Conservation (phyloP, 2,888 invertebrate genomes). For the Idaea aversata region DNA sequence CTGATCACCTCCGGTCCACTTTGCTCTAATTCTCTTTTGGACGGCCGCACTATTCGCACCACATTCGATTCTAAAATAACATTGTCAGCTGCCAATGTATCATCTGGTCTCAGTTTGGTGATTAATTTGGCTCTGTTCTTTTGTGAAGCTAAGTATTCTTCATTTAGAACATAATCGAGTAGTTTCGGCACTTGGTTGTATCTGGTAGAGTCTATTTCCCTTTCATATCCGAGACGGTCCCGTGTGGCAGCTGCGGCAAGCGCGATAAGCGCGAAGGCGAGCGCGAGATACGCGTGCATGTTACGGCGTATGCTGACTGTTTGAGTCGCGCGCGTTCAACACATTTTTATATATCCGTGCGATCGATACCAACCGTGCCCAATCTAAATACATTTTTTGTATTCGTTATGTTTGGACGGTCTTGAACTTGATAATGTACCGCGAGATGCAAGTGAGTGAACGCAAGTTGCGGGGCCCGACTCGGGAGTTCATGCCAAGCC, state of each 20-base stretch:
- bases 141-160: slow-evolving; percentile 54
- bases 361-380: slow-evolving; percentile 73
- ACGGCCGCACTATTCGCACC: slow-evolving; percentile 60
- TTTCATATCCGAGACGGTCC: slow-evolving; percentile 66
- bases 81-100: slow-evolving; percentile 63
- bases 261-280: slow-evolving; percentile 55
- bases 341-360: slow-evolving; percentile 74
- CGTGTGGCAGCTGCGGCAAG: slow-evolving; percentile 36
- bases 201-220: slow-evolving; percentile 63
- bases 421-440: slow-evolving; percentile 68
- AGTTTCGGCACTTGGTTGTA: slow-evolving; percentile 63
- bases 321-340: slow-evolving; percentile 72
- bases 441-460: slow-evolving; percentile 40
- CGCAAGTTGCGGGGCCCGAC: slow-evolving; percentile 30
- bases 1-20: slow-evolving; percentile 54
- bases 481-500: slow-evolving; percentile 27
- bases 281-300: slow-evolving; percentile 71
- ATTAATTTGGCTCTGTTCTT: slow-evolving; percentile 68
- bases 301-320: slow-evolving; percentile 67
- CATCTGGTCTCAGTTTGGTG: slow-evolving; percentile 63
- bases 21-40: slow-evolving; percentile 44
- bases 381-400: slow-evolving; percentile 70
- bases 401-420: slow-evolving; percentile 46
- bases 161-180: slow-evolving; percentile 58
- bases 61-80: slow-evolving; percentile 70